Conservation (phyloP, 2,888 invertebrate genomes). For the Athetis lepigone region DNA sequence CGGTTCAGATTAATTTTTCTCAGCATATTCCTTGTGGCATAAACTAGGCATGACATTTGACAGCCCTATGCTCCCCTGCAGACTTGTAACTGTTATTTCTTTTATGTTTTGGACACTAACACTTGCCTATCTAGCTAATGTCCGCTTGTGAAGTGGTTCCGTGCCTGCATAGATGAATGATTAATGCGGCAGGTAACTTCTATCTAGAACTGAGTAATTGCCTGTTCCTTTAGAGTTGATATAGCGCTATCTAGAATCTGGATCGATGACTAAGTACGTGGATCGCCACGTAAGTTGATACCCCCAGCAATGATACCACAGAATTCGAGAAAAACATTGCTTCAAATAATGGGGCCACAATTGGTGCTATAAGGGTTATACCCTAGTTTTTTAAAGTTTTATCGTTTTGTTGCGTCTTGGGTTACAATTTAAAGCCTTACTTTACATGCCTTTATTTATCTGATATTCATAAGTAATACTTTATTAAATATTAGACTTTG, state of each 20-base stretch:
- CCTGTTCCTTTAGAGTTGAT: slow-evolving; percentile 48
- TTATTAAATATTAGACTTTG: background rate
- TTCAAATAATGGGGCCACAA: slow-evolving; percentile 25
- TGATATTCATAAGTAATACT: too few species aligned
- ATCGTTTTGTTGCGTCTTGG: slow-evolving; percentile 12
- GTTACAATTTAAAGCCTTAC: slow-evolving; percentile 1
- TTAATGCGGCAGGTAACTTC: slow-evolving; percentile 46
- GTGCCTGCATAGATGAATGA: slow-evolving; percentile 54
- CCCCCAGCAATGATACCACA: slow-evolving; percentile 8
- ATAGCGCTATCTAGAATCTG: slow-evolving; percentile 47
- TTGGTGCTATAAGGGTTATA: slow-evolving; percentile 16
- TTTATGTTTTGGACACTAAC: slow-evolving; percentile 61
- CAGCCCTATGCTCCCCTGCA: slow-evolving; percentile 44
- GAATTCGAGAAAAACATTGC: slow-evolving; percentile 33
- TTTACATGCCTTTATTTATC: too few species aligned
- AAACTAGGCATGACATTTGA: slow-evolving; percentile 16
- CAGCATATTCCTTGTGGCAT: background rate
- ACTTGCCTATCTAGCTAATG: slow-evolving; percentile 49
- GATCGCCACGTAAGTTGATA: slow-evolving; percentile 41
- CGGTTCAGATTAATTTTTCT: slow-evolving; percentile 7
- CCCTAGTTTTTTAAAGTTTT: slow-evolving; percentile 17
- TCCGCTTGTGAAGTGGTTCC: slow-evolving; percentile 55
- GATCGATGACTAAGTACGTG: slow-evolving; percentile 46
- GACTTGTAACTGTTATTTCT: slow-evolving; percentile 66
- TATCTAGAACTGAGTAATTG: slow-evolving; percentile 52